Evolutionary conservation across 2,888 invertebrate genomes (phyloP).

Genomic region (Allygus modestus): DNA sequence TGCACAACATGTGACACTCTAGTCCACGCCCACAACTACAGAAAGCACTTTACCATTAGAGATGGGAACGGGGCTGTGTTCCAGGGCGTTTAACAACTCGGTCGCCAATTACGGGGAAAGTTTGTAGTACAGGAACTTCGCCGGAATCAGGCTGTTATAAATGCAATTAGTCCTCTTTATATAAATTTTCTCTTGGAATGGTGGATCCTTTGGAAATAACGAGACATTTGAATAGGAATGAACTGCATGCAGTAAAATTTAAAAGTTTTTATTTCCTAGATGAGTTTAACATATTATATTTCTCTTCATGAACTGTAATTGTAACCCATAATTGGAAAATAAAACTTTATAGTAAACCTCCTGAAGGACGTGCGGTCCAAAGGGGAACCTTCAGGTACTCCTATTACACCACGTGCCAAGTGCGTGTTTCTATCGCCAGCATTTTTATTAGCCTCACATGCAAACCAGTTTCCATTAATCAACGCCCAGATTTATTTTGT

Average conservation of each 20-base stretch:
- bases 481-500: slow-evolving; percentile 18
- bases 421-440: slow-evolving; percentile 25
- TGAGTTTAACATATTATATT: too few species aligned
- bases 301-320: too few species aligned
- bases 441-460: slow-evolving; percentile 47
- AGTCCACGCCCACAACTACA: not conserved
- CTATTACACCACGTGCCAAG: slow-evolving; percentile 3
- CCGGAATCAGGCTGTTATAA: slow-evolving; percentile 27
- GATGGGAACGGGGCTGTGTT: slow-evolving; percentile 20
- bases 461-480: slow-evolving; percentile 26
- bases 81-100: slow-evolving; percentile 33
- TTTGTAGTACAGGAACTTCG: slow-evolving; percentile 20
- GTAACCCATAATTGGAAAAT: too few species aligned
- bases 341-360: too few species aligned
- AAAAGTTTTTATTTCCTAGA: too few species aligned
- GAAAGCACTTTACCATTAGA: not conserved
- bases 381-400: not conserved
- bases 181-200: not conserved
- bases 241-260: too few species aligned
- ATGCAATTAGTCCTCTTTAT: not conserved
- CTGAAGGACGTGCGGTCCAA: too few species aligned
- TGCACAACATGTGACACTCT: slow-evolving; percentile 18
- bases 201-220: not conserved
- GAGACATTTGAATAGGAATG: not conserved
- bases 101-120: slow-evolving; percentile 44